Evolutionary conservation across 23 tunicate species (phyloP).

Genomic region (Clavelina lepadiformis): DNA sequence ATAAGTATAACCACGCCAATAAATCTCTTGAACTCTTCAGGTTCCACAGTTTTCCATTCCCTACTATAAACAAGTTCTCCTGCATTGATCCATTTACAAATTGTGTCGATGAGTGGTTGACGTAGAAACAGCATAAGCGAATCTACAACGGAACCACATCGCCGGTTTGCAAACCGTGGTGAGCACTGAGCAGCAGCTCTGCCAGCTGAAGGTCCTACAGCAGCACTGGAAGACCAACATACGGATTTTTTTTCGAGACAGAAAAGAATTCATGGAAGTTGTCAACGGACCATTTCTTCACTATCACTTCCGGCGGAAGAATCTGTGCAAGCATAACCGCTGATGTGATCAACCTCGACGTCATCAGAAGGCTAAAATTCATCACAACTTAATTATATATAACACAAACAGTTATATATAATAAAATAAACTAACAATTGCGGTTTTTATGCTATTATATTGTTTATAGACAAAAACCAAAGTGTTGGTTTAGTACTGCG

Average conservation of each 20-base stretch:
- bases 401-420: too few species aligned
- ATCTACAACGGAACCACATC: constrained; percentile 13
- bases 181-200: constrained; percentile 15
- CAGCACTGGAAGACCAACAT: neutral
- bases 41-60: constrained; percentile 12
- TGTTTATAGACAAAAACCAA: too few species aligned
- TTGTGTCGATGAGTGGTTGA: constrained; percentile 8
- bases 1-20: constrained; percentile 1
- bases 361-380: too few species aligned
- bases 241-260: constrained; percentile 7
- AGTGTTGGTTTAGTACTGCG: too few species aligned
- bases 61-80: constrained; percentile 4
- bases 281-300: too few species aligned
- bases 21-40: constrained; percentile 6
- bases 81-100: constrained; percentile 15
- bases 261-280: constrained; percentile 3
- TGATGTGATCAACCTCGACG: too few species aligned
- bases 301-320: too few species aligned
- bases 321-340: too few species aligned
- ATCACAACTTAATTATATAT: too few species aligned
- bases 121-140: constrained; percentile 10
- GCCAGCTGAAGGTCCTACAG: constrained; percentile 10
- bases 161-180: constrained; percentile 3
- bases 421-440: too few species aligned
- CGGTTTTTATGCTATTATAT: too few species aligned